phyloP scores from a whole-genome alignment of 2,888 invertebrate species.

The Celastrina argiolus region DNA sequence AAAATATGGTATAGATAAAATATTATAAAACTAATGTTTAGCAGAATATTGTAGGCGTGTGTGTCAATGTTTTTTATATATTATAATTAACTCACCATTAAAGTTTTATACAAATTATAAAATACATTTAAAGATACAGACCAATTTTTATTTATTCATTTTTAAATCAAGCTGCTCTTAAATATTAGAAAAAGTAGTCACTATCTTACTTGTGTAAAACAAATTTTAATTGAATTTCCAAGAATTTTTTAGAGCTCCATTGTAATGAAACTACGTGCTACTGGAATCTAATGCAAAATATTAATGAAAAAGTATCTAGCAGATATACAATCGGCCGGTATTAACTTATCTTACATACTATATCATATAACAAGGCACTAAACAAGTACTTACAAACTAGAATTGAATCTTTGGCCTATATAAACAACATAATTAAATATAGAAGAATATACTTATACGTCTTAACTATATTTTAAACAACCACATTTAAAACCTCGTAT shows the following conservation, averaged over 20 bases:
- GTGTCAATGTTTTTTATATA: not conserved
- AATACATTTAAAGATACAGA: not conserved
- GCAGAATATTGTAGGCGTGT: not conserved
- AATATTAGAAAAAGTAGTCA: not conserved
- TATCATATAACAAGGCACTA: conserved; percentile 18
- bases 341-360: not conserved
- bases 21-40: not conserved
- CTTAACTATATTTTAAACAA: not conserved
- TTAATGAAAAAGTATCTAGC: not conserved
- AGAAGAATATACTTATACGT: not conserved
- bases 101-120: not conserved
- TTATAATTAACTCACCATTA: not conserved
- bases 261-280: not conserved
- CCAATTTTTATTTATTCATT: not conserved
- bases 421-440: conserved; percentile 5
- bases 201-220: not conserved
- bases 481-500: not conserved
- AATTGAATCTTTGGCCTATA: conserved; percentile 21
- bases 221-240: not conserved
- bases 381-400: conserved; percentile 6
- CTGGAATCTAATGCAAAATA: no score
- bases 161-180: not conserved
- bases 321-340: not conserved
- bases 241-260: not conserved
- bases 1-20: not conserved